Evolutionary conservation across 35 echinoderm and acorn worm genomes (phyloP), one percentile per base, ranked within the genome.

Genomic region (Patiria miniata): DNA sequence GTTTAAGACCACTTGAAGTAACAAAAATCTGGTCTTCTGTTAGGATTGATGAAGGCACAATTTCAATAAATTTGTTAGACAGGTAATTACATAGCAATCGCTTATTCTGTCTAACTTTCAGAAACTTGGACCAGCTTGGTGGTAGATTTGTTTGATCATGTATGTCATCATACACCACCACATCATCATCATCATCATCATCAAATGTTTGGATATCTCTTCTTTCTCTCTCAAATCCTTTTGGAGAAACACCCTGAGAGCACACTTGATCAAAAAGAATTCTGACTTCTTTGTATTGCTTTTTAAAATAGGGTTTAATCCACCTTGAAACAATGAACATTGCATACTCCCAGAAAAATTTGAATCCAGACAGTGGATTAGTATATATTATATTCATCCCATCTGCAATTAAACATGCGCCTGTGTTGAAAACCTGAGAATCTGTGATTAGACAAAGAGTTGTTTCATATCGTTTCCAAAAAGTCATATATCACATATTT

Each of bases 381-480:
- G 91, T 87, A 55, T 93, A 93, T 60, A 93, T 93, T 8, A 93
- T 80, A 36, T 93, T 93, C 85, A 93, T 93, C 9, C 91, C 91
- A 28, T 87, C 86, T 56, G 80, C 68, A 12, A 93, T 83, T 34
- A 83, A 42, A 21, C 52, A 39, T 22, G 30, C 39, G 83, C 69
- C 55, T 36, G 52, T 42, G 39, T 79, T 51, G 83, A 26, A 40
- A 79, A 44, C 21, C 52, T 81, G 83, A 55, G 61, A 37, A 53
- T 82, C 40, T 39, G 80, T 77, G 77, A 88, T 30, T 6, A 47
- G 42, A 47, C 42, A 47, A 47, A 4, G 12, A 33, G 60, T 58
- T 32, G 65, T 80, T 37, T 82, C 86, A 87, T 88, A 93, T 23
- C 86, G 21, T 78, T 88, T 89, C 32, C 77, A 93, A 93, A 51